Evolutionary conservation across 2,888 invertebrate genomes (phyloP).

Genomic region (Orthosia gothica): DNA sequence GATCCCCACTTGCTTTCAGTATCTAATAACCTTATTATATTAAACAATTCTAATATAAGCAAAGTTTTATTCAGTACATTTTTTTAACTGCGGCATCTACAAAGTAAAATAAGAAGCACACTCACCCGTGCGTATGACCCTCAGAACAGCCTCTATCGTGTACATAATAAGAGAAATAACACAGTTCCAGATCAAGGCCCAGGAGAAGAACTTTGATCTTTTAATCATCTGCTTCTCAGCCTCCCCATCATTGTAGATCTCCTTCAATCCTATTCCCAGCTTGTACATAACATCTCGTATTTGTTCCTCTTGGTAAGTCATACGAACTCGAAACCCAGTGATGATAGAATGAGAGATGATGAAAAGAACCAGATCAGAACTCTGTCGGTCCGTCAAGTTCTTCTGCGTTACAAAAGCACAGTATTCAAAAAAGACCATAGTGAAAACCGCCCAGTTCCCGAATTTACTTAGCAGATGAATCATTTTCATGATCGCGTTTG

Average conservation of each 20-base stretch:
- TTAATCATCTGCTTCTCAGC: slow-evolving; percentile 51
- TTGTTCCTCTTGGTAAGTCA: slow-evolving; percentile 29
- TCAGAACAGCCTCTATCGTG: slow-evolving; percentile 41
- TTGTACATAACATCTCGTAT: slow-evolving; percentile 43
- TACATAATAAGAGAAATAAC: slow-evolving; percentile 31
- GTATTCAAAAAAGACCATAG: slow-evolving; percentile 39
- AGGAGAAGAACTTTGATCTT: slow-evolving; percentile 42
- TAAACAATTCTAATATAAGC: background rate
- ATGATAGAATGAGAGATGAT: slow-evolving; percentile 32
- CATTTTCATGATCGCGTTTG: slow-evolving; percentile 47
- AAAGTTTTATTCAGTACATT: background rate
- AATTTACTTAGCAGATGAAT: slow-evolving; percentile 29
- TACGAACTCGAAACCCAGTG: slow-evolving; percentile 30
- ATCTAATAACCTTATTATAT: too few species aligned
- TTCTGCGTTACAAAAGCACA: slow-evolving; percentile 65
- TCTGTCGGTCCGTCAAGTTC: slow-evolving; percentile 61
- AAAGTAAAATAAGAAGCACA: background rate
- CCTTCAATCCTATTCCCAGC: slow-evolving; percentile 46
- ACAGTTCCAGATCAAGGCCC: slow-evolving; percentile 43
- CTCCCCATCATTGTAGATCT: slow-evolving; percentile 39
- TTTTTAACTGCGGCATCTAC: background rate
- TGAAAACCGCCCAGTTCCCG: slow-evolving; percentile 35
- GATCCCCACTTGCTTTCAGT: background rate
- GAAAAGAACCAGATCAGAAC: slow-evolving; percentile 48
- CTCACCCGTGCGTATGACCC: slow-evolving; percentile 43